Base-by-base conservation (phyloP, 2,888 invertebrate species). In the Zaprionus obscuricornis region DNA sequence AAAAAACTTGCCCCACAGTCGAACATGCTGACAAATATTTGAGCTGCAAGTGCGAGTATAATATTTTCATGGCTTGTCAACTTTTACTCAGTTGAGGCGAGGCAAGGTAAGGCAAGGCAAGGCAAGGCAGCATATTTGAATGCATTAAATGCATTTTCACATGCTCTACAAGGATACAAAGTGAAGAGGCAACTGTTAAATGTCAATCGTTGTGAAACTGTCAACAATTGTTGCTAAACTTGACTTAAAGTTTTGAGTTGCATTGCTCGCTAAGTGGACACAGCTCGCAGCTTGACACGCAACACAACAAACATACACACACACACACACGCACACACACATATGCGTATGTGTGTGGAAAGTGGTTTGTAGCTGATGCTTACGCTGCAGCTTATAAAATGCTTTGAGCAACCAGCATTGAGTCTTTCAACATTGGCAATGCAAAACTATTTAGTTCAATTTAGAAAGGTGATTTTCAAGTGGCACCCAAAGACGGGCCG, bases 401-500 rank as follows among this genome's bases (percentile, higher is more conserved):
- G n/a, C n/a, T n/a, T 4, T 2, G n/a, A n/a, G 10, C 27, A 4
- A 27, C n/a, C n/a, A 43, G 14, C 7, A 13, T n/a, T 11, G 34
- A 16, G 18, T 29, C n/a, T 11, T 13, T 13, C 22, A 17, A 51
- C 54, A 54, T 20, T 34, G 64, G 69, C 71, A 54, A 82, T 82
- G 75, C 75, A 57, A 69, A 71, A 66, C 72, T 81, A 87, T 87
- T 87, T 76, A 75, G 85, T 79, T 74, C 82, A 88, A 62, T 85
- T 87, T 87, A 87, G 87, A 87, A 87, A 87, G 88, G 88, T 67
- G 88, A 74, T 78, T 86, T 87, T 63, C 74, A 51, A 74, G 63
- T 68, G 69, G 63, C 71, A 57, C 49, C 71, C 67, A 67, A 67
- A 67, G 58, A 49, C 52, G 70, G 36, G 34, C 47, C 29, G 70